A percentile compares a stretch with the other conserved stretches of the same genome.
Evolutionary conservation across 2,113 vertebrate genomes (phyloP).

Genomic region (Zapus hudsonius): DNA sequence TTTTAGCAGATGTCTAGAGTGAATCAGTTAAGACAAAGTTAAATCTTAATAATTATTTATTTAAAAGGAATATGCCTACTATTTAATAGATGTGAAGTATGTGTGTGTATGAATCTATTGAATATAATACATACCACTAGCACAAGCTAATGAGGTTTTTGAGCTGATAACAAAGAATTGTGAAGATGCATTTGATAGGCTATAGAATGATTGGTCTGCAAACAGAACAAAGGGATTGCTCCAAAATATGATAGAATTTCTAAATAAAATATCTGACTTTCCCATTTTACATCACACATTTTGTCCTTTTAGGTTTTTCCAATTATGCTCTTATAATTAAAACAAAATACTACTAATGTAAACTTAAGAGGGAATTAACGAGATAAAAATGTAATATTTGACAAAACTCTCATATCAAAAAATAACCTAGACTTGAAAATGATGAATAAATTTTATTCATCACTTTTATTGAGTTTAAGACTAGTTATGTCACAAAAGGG

Average conservation of each 20-base stretch:
- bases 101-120: slow-evolving; percentile 1
- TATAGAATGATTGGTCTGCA: not conserved
- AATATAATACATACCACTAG: not conserved
- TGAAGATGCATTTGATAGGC: not conserved
- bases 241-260: not conserved
- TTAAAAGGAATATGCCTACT: not conserved
- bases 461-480: not conserved
- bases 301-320: not conserved
- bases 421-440: not conserved
- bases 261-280: not conserved
- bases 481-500: not conserved
- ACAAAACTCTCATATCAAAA: not conserved
- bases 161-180: slow-evolving; percentile 15
- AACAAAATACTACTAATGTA: not conserved
- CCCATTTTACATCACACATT: not conserved
- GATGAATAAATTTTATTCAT: not conserved
- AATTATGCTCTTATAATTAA: slow-evolving; percentile 23
- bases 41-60: not conserved
- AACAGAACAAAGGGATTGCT: not conserved
- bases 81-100: not conserved
- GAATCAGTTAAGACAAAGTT: not conserved
- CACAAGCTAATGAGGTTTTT: slow-evolving; percentile 21
- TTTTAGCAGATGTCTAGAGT: not conserved
- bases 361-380: not conserved
- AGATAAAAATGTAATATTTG: not conserved